phyloP scores from a whole-genome alignment of 2,113 vertebrate species.

The Oreochromis tanganicae region DNA sequence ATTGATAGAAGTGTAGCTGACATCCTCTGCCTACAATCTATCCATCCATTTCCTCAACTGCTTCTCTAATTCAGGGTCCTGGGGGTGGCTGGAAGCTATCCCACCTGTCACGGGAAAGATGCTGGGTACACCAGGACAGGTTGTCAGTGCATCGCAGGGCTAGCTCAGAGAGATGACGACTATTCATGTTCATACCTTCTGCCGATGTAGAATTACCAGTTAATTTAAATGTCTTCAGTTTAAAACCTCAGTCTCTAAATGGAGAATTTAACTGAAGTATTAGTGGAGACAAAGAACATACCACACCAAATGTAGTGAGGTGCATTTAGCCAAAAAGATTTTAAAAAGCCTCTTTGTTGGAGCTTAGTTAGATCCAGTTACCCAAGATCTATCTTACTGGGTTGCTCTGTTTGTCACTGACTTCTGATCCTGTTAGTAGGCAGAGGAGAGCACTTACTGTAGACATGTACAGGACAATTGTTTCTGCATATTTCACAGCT shows the following conservation, averaged over 20 bases:
- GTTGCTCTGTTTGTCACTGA: neutral
- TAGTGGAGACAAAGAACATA: too few species aligned
- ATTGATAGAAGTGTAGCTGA: neutral
- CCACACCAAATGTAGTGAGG: neutral
- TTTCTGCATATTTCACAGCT: neutral
- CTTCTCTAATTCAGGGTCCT: neutral
- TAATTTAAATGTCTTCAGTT: rapidly evolving
- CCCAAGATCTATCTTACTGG: rapidly evolving
- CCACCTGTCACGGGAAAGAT: neutral
- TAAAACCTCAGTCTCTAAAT: neutral
- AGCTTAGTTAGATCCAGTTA: neutral
- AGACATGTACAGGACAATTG: neutral
- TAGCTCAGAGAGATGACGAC: neutral
- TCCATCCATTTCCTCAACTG: neutral
- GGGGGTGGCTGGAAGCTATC: neutral
- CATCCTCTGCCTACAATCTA: neutral
- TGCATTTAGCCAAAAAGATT: neutral
- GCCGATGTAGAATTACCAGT: neutral
- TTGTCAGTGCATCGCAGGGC: neutral
- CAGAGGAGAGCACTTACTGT: neutral
- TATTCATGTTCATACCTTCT: neutral
- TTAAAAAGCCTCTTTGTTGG: neutral
- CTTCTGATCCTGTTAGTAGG: neutral
- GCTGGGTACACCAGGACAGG: neutral
- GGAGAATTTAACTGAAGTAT: neutral